Conservation (phyloP, 2,113 vertebrate species). For the Oncorhynchus clarkii region DNA sequence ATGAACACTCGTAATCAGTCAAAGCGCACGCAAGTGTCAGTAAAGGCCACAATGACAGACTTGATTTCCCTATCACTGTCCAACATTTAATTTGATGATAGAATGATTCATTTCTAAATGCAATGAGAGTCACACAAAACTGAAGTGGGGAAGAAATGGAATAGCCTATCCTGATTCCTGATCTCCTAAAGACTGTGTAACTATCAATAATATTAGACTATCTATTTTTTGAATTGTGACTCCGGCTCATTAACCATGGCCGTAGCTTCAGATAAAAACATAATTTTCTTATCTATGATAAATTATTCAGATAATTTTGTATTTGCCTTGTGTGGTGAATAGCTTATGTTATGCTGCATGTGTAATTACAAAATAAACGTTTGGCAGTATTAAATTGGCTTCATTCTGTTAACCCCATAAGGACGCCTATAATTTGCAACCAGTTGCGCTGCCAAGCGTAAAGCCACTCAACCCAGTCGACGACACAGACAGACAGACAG, state of each 20-base stretch:
- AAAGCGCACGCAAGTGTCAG: neutral
- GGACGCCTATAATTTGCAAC: neutral
- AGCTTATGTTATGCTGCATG: neutral
- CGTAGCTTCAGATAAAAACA: too few species aligned
- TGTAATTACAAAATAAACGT: neutral
- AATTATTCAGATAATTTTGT: too few species aligned
- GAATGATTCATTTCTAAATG: too few species aligned
- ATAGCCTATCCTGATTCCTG: too few species aligned
- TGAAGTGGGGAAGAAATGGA: too few species aligned
- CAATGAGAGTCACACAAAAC: too few species aligned
- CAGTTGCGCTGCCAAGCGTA: slow-evolving; percentile 17
- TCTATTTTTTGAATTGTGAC: too few species aligned
- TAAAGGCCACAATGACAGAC: neutral
- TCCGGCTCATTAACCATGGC: too few species aligned
- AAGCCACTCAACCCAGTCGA: neutral
- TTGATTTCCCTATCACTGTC: neutral
- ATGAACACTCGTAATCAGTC: neutral
- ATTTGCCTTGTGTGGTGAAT: too few species aligned
- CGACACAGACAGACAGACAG: neutral
- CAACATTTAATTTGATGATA: neutral
- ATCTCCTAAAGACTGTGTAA: too few species aligned
- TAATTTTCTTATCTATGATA: too few species aligned
- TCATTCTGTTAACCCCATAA: neutral
- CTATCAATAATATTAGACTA: too few species aligned
- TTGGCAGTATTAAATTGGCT: neutral